Evolutionary conservation across 1,140 invertebrate species (phyloP).

Genomic region (Bicyclus anynana): DNA sequence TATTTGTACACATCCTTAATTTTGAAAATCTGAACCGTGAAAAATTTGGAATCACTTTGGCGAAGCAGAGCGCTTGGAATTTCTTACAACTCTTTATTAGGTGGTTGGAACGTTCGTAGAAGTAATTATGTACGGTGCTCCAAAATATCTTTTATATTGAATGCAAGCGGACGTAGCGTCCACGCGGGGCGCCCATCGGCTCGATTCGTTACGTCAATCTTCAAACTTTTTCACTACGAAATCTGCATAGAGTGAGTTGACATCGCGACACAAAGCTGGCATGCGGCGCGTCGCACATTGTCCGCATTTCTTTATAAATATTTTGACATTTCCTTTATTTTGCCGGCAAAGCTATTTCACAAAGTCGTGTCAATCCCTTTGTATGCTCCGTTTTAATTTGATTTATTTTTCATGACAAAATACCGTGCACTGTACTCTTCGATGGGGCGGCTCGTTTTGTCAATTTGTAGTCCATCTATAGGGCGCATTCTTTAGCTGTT

Average conservation of each 20-base stretch:
- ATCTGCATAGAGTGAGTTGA: constrained; percentile 74
- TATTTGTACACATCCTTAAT: constrained; percentile 1
- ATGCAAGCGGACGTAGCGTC: constrained; percentile 41
- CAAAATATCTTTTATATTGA: constrained; percentile 55
- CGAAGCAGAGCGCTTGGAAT: constrained; percentile 38
- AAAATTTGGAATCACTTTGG: constrained; percentile 34
- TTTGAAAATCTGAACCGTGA: constrained; percentile 25
- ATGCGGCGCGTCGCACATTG: constrained; percentile 57
- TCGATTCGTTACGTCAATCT: constrained; percentile 75
- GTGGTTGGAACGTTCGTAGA: constrained; percentile 60
- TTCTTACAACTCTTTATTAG: constrained; percentile 64
- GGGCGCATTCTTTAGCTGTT: background rate
- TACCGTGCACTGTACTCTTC: constrained; percentile 50
- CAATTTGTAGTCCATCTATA: constrained; percentile 63
- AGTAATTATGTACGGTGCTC: constrained; percentile 71
- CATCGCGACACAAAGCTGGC: constrained; percentile 61
- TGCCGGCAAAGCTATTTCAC: constrained; percentile 56
- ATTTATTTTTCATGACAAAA: constrained; percentile 72
- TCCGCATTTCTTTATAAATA: constrained; percentile 73
- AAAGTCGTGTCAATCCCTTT: constrained; percentile 69
- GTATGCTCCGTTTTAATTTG: constrained; percentile 67
- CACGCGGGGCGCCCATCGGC: constrained; percentile 55
- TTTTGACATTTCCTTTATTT: constrained; percentile 74
- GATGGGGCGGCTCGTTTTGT: constrained; percentile 55
- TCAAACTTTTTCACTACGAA: constrained; percentile 57